Evolutionary conservation across 1,140 invertebrate genomes (phyloP), one percentile per base, ranked within the genome.

Genomic region (Cephus cinctus): DNA sequence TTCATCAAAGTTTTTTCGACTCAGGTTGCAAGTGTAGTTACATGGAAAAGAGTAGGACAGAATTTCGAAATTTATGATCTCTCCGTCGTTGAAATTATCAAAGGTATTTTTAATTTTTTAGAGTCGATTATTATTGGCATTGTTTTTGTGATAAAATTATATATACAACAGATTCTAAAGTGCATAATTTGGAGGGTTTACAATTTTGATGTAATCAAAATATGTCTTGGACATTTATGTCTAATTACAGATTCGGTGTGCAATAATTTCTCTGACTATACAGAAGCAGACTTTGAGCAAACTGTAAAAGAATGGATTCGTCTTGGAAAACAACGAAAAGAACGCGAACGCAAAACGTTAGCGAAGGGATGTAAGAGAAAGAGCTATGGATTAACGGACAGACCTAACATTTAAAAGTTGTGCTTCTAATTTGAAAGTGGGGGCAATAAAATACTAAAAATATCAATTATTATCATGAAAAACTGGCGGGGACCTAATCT

Each of bases 251-350:
- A 35, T 35, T 35, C 32, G 32, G 32, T 35, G 18, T 35, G 32
- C n/a, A 16, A 35, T 35, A 35, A 5, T 35, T 35, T 35, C 32
- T 14, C 32, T n/a, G 32, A 35, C 32, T 35, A 35, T 35, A 14
- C 32, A n/a, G 32, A 35, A 35, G 32, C 32, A n/a, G 32, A 35
- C 32, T 35, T 35, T n/a, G 32, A 35, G 18, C n/a, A n/a, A 35
- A n/a, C 32, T 16, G 32, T n/a, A 5, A 35, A 35, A 35, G 32
- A 35, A 35, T 35, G 32, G 32, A n/a, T 35, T 35, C 32, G 32
- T 35, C 18, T 35, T 14, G 32, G 32, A 16, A 35, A 35, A 16
- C 32, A 35, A 16, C 4, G 32, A n/a, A 35, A 35, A 35, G 32
- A 35, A 16, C 32, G 32, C 18, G 32, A 35, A 35, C n/a, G 18